Base-by-base conservation (phyloP, 2,888 invertebrate genomes). In the Catocala fraxini region DNA sequence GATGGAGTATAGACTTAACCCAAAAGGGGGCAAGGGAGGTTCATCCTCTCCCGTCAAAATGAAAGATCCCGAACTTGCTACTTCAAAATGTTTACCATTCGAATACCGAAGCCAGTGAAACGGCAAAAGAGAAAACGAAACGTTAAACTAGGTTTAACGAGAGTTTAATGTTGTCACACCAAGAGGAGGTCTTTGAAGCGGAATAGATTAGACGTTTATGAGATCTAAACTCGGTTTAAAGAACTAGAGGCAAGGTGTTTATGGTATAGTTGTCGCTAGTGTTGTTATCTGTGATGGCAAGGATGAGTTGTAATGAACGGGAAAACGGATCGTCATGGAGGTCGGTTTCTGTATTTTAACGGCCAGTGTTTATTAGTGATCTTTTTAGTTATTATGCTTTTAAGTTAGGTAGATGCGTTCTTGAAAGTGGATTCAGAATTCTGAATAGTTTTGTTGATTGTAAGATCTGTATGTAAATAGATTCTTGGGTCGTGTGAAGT, bases 111-210 rank as follows among this genome's bases (percentile, higher is more conserved):
- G 51, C 65, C 69, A 73, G 79, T 78, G 70, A 73, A 67, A 69
- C 68, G 66, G 74, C 67, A 73, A 76, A 77, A 75, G 71, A 75
- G 73, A 77, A 56, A 62, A 73, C 78, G 78, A 75, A 76, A 75
- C 68, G 76, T 70, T 77, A 75, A 83, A 80, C 81, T 73, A 65
- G 68, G 67, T 75, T 77, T 82, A 83, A 83, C 83, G 83, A 83
- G 81, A 80, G 74, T 83, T 83, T 83, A 83, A 83, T 83, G 83
- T 82, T 78, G 80, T 80, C 56, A 55, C 64, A 70, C 70, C 52
- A 65, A 41, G 56, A 65, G 60, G 60, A 65, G 56, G 70, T 76
- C 69, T 72, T 69, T 78, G 70, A 61, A 63, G 74, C 67, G 74
- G 79, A 78, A 79, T 74, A 79, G 77, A 78, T 78, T 76, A 71